Percentiles rank a stretch among this genome's conserved stretches.
These are phyloP conservation scores for Halisarca cf. caerulea DNA, from an alignment of 37 sponge, comb jelly and placozoan genomes.

Conservation along the genomic window DNA sequence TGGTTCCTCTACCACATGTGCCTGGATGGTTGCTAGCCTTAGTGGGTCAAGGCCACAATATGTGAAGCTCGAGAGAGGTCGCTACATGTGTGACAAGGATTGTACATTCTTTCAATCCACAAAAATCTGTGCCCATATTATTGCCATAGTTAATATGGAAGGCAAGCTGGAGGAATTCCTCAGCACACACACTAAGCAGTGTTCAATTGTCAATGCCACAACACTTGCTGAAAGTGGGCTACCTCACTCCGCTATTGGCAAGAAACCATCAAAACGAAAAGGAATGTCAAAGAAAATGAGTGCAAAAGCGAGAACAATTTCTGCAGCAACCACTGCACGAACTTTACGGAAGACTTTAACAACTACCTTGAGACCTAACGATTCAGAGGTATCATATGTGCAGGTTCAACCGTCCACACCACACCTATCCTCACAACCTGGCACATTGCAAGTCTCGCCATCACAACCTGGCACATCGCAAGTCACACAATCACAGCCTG, in stretches of 20 bases:
- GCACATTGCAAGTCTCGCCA: no score
- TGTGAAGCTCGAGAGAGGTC: not conserved
- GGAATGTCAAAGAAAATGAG: conserved; percentile 11
- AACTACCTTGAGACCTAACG: no score
- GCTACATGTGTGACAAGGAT: not conserved
- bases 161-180: not conserved
- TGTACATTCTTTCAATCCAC: not conserved
- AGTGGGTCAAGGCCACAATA: not conserved
- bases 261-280: not conserved
- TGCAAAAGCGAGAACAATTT: not conserved
- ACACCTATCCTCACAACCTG: no score
- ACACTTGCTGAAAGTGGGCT: not conserved
- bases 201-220: not conserved
- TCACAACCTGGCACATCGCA: no score
- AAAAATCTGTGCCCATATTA: conserved; percentile 7
- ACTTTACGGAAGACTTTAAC: no score
- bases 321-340: no score
- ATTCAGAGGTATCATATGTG: no score
- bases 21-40: not conserved
- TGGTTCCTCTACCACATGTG: no score
- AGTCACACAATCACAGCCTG: no score
- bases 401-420: no score
- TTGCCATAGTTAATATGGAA: not conserved
- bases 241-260: not conserved
- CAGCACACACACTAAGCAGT: not conserved